A percentile compares a stretch with the other conserved stretches of the same genome.
phyloP scores from a whole-genome alignment of 2,113 vertebrate species.

The Clarias batrachus region DNA sequence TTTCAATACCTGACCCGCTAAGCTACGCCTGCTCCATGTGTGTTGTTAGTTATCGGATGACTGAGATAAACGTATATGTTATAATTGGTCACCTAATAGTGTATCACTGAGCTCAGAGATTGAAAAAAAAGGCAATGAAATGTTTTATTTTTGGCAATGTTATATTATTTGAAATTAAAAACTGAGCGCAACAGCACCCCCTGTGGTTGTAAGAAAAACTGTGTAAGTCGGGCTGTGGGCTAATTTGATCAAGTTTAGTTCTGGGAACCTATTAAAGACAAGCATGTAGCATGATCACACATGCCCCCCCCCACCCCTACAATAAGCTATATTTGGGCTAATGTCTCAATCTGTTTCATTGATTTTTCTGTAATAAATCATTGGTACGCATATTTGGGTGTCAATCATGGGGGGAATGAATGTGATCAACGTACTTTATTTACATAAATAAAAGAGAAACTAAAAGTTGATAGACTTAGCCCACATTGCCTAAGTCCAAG shows the following conservation, averaged over 20 bases:
- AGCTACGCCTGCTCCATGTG: too few relatives aligned
- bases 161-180: too few relatives aligned
- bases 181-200: too few relatives aligned
- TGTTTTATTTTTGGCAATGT: too few relatives aligned
- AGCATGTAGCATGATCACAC: not conserved
- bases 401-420: not conserved
- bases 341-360: not conserved
- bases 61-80: not conserved
- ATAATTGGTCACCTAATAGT: not conserved
- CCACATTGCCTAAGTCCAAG: not conserved
- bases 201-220: too few relatives aligned
- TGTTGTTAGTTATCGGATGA: not conserved
- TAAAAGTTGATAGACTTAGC: not conserved
- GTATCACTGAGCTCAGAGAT: too few relatives aligned
- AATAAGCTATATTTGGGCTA: not conserved
- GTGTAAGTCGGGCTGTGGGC: too few relatives aligned
- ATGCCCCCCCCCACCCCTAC: not conserved
- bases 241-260: not conserved
- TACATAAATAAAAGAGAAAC: not conserved
- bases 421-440: not conserved
- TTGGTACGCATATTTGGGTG: not conserved
- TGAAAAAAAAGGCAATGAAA: too few relatives aligned
- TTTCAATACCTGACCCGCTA: too few relatives aligned
- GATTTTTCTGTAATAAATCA: not conserved
- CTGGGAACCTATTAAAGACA: not conserved